Conservation (phyloP, 2,113 vertebrate species). For the Calypte anna region DNA sequence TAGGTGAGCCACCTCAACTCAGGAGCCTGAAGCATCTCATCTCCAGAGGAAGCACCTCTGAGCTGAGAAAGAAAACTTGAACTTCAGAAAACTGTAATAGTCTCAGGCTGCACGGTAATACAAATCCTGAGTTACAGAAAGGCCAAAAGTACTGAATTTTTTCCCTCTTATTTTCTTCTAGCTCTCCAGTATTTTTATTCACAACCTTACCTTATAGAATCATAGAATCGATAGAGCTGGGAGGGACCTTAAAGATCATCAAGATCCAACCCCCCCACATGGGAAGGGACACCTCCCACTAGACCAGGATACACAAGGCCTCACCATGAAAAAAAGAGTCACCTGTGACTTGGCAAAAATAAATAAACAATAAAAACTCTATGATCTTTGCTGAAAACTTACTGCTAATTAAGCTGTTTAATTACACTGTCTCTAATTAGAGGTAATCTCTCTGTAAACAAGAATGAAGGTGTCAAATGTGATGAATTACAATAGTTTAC, state of each 20-base stretch:
- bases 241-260: too few relatives aligned
- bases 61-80: neutral
- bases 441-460: conserved; percentile 38
- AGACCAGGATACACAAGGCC: too few relatives aligned
- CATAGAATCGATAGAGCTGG: too few relatives aligned
- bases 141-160: neutral
- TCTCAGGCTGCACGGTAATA: neutral
- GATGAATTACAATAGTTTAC: neutral
- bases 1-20: neutral
- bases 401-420: conserved; percentile 6
- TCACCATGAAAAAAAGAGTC: neutral
- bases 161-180: neutral
- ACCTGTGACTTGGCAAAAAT: neutral
- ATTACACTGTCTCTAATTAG: conserved; percentile 36
- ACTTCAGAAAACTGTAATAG: neutral
- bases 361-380: neutral
- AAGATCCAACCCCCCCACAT: too few relatives aligned
- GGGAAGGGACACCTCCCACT: too few relatives aligned
- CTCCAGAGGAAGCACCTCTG: neutral
- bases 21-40: neutral
- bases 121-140: neutral
- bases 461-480: neutral
- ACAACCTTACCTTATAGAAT: neutral
- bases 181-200: neutral
- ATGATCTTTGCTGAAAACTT: neutral